These are phyloP conservation scores for Anas bahamensis DNA, from an alignment of 2,797 vertebrate genomes.

Conservation along the genomic window DNA sequence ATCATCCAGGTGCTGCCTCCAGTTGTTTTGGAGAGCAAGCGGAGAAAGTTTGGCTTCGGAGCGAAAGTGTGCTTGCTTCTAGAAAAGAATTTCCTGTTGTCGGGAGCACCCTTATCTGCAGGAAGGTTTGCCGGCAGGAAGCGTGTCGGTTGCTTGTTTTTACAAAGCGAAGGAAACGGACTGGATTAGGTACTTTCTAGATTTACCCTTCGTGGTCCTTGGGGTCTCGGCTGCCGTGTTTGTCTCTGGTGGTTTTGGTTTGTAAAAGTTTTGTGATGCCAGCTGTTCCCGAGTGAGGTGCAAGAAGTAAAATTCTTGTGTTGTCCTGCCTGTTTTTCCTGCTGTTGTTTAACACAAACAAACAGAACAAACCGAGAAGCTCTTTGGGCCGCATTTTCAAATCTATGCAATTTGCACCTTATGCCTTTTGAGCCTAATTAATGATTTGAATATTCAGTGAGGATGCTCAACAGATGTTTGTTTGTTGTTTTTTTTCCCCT, in stretches of 20 bases:
- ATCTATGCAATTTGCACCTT: background rate
- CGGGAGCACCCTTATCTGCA: conserved; percentile 84
- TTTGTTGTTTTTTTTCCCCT: background rate
- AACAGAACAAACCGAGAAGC: background rate
- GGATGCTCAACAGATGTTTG: background rate
- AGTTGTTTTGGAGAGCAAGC: background rate
- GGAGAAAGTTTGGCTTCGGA: conserved; percentile 45
- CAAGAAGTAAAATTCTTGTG: background rate
- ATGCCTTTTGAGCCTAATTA: conserved; percentile 38
- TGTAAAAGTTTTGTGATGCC: background rate
- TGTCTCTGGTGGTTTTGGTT: conserved; percentile 16
- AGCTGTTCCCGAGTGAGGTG: background rate
- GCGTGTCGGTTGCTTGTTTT: conserved; percentile 82
- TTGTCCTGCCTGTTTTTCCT: background rate
- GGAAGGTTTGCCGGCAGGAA: conserved; percentile 80
- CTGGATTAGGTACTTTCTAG: conserved; percentile 72
- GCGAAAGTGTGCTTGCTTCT: conserved; percentile 75
- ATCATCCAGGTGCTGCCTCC: background rate
- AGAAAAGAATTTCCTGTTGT: conserved; percentile 88
- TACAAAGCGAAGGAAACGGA: conserved; percentile 78
- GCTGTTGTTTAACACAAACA: background rate
- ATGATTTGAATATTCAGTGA: background rate
- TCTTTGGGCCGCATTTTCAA: background rate
- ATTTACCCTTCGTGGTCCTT: conserved; percentile 44
- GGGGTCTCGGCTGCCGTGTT: background rate